phyloP scores from a whole-genome alignment of 1,140 invertebrate genomes.

The Yoshiicerus persimilis region DNA sequence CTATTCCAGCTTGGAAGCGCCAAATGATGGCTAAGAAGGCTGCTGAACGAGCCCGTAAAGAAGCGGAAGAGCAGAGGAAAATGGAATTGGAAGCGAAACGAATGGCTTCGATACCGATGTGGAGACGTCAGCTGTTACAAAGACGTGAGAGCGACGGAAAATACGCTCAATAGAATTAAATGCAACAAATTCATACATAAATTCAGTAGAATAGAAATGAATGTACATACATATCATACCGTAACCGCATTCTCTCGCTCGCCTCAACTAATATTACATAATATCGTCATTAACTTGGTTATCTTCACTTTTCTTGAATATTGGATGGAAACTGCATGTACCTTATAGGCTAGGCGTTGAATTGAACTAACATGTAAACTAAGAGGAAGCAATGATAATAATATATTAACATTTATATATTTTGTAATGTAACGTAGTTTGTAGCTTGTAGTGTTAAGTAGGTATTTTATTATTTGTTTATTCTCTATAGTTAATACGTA shows the following conservation, averaged over 20 bases:
- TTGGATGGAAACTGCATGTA: not conserved
- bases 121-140: conserved; percentile 85
- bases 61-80: conserved; percentile 79
- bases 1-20: conserved; percentile 89
- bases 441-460: not conserved
- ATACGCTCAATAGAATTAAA: conserved; percentile 44
- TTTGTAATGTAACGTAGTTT: not conserved
- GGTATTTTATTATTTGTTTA: not conserved
- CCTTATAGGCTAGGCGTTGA: not conserved
- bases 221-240: not conserved
- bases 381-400: not conserved
- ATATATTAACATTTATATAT: not conserved
- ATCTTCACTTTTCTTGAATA: conserved; percentile 14
- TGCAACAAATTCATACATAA: not conserved
- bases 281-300: not conserved
- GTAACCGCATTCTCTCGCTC: not conserved
- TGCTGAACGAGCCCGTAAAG: conserved; percentile 85
- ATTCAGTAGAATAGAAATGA: not conserved
- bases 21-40: conserved; percentile 92
- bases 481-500: not conserved
- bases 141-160: conserved; percentile 71
- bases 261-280: not conserved
- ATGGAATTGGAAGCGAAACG: conserved; percentile 81
- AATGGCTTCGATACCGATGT: conserved; percentile 82
- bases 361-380: not conserved